Evolutionary conservation across 2,797 vertebrate genomes (phyloP), one percentile per base, ranked within the genome.

Genomic region (Sebastiscus tertius): DNA sequence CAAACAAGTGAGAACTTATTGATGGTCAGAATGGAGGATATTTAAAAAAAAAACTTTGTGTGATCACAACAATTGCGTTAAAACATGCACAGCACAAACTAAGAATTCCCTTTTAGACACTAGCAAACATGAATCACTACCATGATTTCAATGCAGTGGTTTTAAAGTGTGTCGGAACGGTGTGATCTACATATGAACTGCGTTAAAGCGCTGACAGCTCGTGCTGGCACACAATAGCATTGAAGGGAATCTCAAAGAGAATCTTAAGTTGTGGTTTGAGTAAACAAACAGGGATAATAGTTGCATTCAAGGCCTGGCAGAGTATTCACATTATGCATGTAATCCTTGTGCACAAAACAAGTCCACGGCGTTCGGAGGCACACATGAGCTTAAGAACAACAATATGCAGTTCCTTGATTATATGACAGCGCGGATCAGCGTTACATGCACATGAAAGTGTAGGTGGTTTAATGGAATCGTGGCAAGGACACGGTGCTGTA

Each of bases 131-230:
- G 69, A 87, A 82, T 85, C 75, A 34, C 59, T 29, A 27, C 74
- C 46, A 59, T 20, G 74, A 71, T 66, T 82, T 75, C 60, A 71
- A 54, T 55, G 68, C 39, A 22, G 56, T 16, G 26, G 56, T 81
- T 88, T 87, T 49, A 67, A 86, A 87, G 71, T 63, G 60, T 67
- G 81, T 70, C 56, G 0, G 42, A 66, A 86, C n/a, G 12, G 27
- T 42, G 65, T 68, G 58, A 89, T 92, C 86, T 90, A 84, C 89
- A 91, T 87, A 89, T 87, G 77, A 91, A 93, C 76, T 49, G 88
- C 52, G 34, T 34, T 36, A 54, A 72, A 84, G 66, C 42, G n/a
- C 71, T 63, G 59, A 79, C 77, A 89, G 85, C 86, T 70, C 22
- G 27, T 55, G 79, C 71, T 72, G 71, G 63, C 70, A 83, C 86